Base-by-base conservation (phyloP, 2,888 invertebrate species). In the Monochamus alternatus region DNA sequence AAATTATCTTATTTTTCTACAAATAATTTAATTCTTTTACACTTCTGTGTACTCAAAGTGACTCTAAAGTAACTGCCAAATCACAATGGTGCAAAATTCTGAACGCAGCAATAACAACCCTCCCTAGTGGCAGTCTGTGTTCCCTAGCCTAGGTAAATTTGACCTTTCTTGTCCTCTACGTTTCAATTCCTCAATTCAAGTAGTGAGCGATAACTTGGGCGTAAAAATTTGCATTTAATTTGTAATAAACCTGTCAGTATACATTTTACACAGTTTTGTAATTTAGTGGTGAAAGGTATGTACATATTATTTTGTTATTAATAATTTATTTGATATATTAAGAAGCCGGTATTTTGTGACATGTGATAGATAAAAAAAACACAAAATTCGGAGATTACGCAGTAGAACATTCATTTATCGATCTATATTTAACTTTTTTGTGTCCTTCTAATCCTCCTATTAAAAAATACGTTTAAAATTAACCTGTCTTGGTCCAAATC, bases 91-190 rank as follows among this genome's bases (percentile, higher is more conserved):
- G 47, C 3, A 47, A 8, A 47, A 47, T 47, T 47, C 47, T 47
- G 47, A 47, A 47, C 47, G 12, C 47, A 10, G 47, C 47, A 3
- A 47, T 12, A 47, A 12, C 10, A 9, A 47, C 47, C 47, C 47
- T 47, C 47, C 38, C 47, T 47, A 47, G 47, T 47, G 51, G 51
- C 10, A 9, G 51, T 51, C 12, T n/a, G 51, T 51, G n/a, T 9
- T 51, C 51, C n/a, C 51, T 51, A 51, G 12, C 51, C n/a, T n/a
- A n/a, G n/a, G 51, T 51, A 51, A n/a, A 51, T 51, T 51, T 73
- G 66, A 73, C 73, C 73, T 73, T 66, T 66, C 44, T 12, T 66
- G 73, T 73, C 73, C 73, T 73, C 66, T 30, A 60, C 55, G 55
- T 55, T 38, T 22, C 7, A 55, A 22, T 55, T 55, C 38, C 5